Conservation (phyloP, 2,888 invertebrate species). For the Drosophila mettleri region DNA sequence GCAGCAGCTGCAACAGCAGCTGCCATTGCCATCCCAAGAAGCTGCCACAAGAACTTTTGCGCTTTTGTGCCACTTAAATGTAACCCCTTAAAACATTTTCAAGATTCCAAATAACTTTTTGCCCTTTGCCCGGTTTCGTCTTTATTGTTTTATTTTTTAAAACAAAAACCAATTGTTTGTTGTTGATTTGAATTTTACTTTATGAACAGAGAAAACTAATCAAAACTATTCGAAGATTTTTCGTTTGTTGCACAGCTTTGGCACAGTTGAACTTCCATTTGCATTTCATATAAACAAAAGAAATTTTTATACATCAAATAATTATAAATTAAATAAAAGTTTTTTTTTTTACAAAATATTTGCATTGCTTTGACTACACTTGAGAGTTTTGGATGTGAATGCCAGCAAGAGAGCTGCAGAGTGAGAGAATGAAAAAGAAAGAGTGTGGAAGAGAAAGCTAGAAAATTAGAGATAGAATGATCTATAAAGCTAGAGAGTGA, state of each 20-base stretch:
- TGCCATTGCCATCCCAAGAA: constrained; percentile 61
- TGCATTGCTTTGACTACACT: no score
- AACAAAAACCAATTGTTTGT: constrained; percentile 33
- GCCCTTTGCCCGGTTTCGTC: neutral
- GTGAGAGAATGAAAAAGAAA: no score
- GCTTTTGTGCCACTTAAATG: constrained; percentile 65
- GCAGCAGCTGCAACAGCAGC: constrained; percentile 41
- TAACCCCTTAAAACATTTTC: constrained; percentile 31
- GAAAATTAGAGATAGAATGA: no score
- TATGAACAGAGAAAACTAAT: constrained; percentile 15
- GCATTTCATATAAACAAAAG: neutral
- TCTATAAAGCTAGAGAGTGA: no score
- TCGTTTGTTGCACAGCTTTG: constrained; percentile 1
- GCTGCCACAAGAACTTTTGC: constrained; percentile 55
- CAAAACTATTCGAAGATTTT: constrained; percentile 19
- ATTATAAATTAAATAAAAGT: neutral
- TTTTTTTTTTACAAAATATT: no score
- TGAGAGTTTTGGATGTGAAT: no score
- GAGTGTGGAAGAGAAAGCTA: no score
- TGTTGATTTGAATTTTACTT: constrained; percentile 18
- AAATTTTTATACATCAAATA: neutral
- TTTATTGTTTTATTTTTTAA: neutral
- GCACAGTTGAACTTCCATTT: neutral
- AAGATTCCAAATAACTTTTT: constrained; percentile 35
- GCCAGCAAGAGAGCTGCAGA: no score